A percentile compares a stretch with the other conserved stretches of the same genome.
phyloP scores from a whole-genome alignment of 1,140 invertebrate genomes.

The Rhizoglyphus robini region DNA sequence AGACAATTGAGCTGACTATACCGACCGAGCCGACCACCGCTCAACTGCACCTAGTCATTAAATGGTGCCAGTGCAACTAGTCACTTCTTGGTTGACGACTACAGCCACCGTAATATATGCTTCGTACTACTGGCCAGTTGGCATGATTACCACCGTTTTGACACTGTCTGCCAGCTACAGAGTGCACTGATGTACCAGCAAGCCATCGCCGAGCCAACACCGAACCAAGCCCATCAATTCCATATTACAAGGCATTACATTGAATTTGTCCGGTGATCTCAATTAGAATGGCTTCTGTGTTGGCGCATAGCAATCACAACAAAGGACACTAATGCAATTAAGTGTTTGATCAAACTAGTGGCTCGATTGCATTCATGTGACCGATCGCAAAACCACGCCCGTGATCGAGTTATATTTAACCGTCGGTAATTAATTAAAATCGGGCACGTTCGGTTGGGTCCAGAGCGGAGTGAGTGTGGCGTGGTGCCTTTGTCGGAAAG shows the following conservation, averaged over 20 bases:
- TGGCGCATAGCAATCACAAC: background rate
- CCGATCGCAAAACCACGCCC: background rate
- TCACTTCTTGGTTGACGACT: background rate
- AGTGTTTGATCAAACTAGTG: background rate
- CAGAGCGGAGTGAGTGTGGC: no score
- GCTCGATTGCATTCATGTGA: background rate
- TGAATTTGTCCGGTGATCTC: background rate
- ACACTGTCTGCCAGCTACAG: no score
- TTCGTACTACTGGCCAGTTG: background rate
- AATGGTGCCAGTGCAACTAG: conserved; percentile 1
- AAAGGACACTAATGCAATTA: conserved; percentile 13
- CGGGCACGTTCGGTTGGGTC: no score
- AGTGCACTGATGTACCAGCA: no score
- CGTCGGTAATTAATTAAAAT: background rate
- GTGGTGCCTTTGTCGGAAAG: background rate
- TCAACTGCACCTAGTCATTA: conserved; percentile 14
- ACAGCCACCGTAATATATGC: conserved; percentile 2
- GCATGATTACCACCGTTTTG: background rate
- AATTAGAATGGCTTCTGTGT: conserved; percentile 15
- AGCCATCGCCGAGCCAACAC: background rate
- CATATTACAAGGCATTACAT: background rate
- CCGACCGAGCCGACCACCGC: background rate
- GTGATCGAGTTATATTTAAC: conserved; percentile 6
- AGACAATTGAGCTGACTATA: background rate
- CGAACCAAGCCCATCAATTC: conserved; percentile 11